A percentile compares a stretch with the other conserved stretches of the same genome.
Evolutionary conservation across 2,113 vertebrate species (phyloP).

Genomic region (Tyto alba): DNA sequence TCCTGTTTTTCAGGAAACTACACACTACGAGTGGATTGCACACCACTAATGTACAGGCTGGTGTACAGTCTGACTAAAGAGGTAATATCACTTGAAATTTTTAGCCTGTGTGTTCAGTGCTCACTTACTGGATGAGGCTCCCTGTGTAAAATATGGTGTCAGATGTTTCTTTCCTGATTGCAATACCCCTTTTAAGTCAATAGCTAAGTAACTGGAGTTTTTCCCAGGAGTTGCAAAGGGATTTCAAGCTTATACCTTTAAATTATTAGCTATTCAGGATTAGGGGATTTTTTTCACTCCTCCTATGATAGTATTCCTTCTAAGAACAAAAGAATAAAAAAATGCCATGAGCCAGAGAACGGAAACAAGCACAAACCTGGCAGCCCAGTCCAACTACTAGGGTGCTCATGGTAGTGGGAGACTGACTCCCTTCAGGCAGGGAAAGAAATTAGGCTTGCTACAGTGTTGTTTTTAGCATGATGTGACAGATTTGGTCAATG

Average conservation of each 20-base stretch:
- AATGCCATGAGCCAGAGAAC: neutral
- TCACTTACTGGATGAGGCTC: neutral
- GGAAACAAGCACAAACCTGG: neutral
- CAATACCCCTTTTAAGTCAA: neutral
- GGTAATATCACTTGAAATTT: slow-evolving; percentile 64
- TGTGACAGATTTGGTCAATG: neutral
- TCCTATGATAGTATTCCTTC: neutral
- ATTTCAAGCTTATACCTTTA: neutral
- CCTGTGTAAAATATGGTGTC: neutral
- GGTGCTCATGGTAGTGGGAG: neutral
- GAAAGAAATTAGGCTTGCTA: neutral
- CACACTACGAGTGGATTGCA: slow-evolving; percentile 91
- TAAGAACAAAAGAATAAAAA: neutral
- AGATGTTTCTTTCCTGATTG: neutral
- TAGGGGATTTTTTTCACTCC: neutral
- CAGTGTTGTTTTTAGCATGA: neutral
- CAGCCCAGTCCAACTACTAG: neutral
- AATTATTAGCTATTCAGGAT: neutral
- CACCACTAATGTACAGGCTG: slow-evolving; percentile 86
- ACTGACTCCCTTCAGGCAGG: neutral
- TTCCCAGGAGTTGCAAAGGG: neutral
- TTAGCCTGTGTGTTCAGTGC: neutral
- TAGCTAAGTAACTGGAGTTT: neutral
- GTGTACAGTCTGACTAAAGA: slow-evolving; percentile 89
- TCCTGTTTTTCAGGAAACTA: slow-evolving; percentile 84